Evolutionary conservation across 2,113 vertebrate species (phyloP).

Genomic region (Phrynosoma blainvillii): DNA sequence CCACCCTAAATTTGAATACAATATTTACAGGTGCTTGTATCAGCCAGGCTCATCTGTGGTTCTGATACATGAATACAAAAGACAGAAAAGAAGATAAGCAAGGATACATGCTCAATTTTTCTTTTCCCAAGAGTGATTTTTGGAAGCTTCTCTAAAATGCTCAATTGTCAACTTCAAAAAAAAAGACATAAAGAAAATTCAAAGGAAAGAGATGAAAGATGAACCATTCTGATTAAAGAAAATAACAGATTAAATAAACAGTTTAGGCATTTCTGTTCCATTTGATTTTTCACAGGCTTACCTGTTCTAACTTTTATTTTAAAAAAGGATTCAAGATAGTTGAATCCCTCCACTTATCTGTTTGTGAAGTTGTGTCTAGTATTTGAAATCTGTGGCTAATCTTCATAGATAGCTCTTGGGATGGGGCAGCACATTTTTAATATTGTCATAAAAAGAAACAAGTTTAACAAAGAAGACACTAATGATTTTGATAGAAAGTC

Average conservation of each 20-base stretch:
- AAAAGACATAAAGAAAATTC: slow-evolving; percentile 37
- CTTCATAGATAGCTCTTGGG: slow-evolving; percentile 51
- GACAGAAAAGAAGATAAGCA: slow-evolving; percentile 5
- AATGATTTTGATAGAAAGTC: slow-evolving; percentile 55
- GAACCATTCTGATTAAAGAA: slow-evolving; percentile 22
- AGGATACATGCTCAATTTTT: not conserved
- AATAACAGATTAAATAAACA: slow-evolving; percentile 68
- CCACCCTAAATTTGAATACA: not conserved
- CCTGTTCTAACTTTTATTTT: slow-evolving; percentile 64
- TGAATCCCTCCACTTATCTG: slow-evolving; percentile 67
- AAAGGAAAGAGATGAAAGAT: not conserved
- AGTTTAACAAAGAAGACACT: not conserved
- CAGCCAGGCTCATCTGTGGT: not conserved
- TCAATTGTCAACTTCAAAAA: not conserved
- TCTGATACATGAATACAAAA: not conserved
- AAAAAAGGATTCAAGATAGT: slow-evolving; percentile 64
- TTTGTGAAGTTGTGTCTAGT: slow-evolving; percentile 72
- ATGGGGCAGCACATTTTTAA: slow-evolving; percentile 60
- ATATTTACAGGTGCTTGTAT: not conserved
- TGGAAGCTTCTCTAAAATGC: slow-evolving; percentile 43
- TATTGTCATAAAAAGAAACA: slow-evolving; percentile 58
- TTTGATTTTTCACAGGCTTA: slow-evolving; percentile 65
- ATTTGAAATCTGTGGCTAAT: slow-evolving; percentile 63
- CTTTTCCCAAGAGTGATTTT: not conserved
- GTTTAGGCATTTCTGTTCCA: slow-evolving; percentile 59